Base-by-base conservation (phyloP, 2,113 vertebrate genomes). In the Perca fluviatilis region DNA sequence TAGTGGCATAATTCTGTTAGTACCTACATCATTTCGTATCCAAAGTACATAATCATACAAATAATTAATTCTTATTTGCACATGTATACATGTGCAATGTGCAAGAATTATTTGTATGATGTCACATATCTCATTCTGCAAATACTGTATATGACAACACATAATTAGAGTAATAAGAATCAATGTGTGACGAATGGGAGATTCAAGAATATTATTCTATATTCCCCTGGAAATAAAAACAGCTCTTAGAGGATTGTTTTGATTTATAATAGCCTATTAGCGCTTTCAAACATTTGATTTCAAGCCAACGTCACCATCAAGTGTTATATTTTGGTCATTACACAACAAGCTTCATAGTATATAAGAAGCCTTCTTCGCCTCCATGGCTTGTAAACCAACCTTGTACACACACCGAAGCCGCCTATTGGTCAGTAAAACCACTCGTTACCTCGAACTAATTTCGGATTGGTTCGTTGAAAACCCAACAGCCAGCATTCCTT, bases 361-460 rank as follows among this genome's bases (percentile, higher is more conserved):
- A n/a, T n/a, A n/a, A n/a, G n/a, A n/a, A n/a, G 14, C 9, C 12
- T 51, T 15, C 25, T 30, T 40, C 3, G 6, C 23, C 10, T 7
- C 2, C 4, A 7, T 87, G 73, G 0, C 18, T 36, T 21, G 78
- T 90, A 75, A 91, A 91, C 86, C 89, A 88, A 90, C 19, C 86
- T 77, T 81, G 30, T 13, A 8, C 8, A 62, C 3, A 18, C 5
- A 56, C 7, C 0, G 27, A 64, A 49, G 70, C 5, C 27, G 25
- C 18, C 60, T 60, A 93, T 93, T 92, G 89, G 91, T 62, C 65
- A 83, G 14, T 47, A 2, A 10, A 63, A 18, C 53, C 13, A 6
- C 25, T 15, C 6, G 1, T 13, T 6, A 5, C 18, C 1, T 5
- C 9, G 0, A 66, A 16, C 36, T 65, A 0, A 7, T 50, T 46